Percentiles rank a stretch among this genome's conserved stretches.
phyloP scores from a whole-genome alignment of 2,113 vertebrate species.

The Plecturocebus donacophilus region DNA sequence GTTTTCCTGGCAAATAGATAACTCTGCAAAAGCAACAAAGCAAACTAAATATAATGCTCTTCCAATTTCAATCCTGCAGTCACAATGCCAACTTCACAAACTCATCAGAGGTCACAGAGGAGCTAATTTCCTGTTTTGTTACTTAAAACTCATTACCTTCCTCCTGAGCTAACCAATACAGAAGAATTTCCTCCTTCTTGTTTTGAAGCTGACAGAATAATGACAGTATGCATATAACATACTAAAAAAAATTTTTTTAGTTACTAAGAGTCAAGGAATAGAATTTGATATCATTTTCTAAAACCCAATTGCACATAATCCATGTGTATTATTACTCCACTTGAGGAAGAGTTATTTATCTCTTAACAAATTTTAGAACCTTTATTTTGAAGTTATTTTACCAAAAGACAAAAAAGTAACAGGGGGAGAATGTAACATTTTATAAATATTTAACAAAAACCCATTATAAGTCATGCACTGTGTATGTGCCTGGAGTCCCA shows the following conservation, averaged over 20 bases:
- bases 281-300: slow-evolving; percentile 24
- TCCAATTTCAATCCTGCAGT: slow-evolving; percentile 54
- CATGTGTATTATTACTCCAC: not conserved
- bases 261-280: slow-evolving; percentile 8
- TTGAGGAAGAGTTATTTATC: not conserved
- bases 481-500: not conserved
- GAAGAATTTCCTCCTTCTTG: slow-evolving; percentile 37
- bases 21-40: slow-evolving; percentile 60
- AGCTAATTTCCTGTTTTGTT: slow-evolving; percentile 60
- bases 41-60: slow-evolving; percentile 49
- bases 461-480: not conserved
- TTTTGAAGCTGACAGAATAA: slow-evolving; percentile 49
- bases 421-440: not conserved
- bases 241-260: not conserved
- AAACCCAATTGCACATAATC: slow-evolving; percentile 19
- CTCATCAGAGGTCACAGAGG: slow-evolving; percentile 48
- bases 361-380: not conserved
- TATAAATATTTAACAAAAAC: slow-evolving; percentile 50
- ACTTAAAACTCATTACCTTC: slow-evolving; percentile 50
- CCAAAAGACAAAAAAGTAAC: not conserved
- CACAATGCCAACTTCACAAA: slow-evolving; percentile 55
- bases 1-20: slow-evolving; percentile 31
- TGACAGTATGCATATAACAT: slow-evolving; percentile 1
- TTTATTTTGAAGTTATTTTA: slow-evolving; percentile 8
- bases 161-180: slow-evolving; percentile 40